phyloP scores from a whole-genome alignment of 2,888 invertebrate genomes.

The Dynastes grantii region DNA sequence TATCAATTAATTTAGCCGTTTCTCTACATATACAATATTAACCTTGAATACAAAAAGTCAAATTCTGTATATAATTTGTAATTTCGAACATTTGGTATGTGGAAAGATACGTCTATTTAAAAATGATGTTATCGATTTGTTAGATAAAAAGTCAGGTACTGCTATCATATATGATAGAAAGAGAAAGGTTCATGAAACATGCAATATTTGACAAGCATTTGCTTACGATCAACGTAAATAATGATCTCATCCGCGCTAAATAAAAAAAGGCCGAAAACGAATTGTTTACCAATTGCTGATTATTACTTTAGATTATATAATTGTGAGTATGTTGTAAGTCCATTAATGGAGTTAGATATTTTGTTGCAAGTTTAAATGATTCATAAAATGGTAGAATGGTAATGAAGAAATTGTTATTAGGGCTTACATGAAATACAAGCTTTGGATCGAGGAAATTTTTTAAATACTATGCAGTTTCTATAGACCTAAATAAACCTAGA shows the following conservation, averaged over 20 bases:
- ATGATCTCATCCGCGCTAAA: conserved; percentile 35
- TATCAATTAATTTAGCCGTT: background rate
- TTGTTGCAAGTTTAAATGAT: no score
- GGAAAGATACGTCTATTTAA: conserved; percentile 15
- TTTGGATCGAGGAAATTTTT: no score
- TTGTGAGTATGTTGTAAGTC: conserved; percentile 2
- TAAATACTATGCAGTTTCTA: no score
- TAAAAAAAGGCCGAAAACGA: conserved; percentile 24
- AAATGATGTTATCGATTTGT: conserved; percentile 29
- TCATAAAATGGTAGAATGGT: no score
- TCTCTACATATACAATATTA: background rate
- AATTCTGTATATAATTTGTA: background rate
- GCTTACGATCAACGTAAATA: conserved; percentile 6
- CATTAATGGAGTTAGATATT: no score
- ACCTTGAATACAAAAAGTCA: conserved; percentile 12
- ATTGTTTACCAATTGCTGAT: conserved; percentile 2
- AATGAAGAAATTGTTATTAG: no score
- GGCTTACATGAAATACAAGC: no score
- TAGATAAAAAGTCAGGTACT: conserved; percentile 8
- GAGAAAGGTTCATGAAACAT: background rate
- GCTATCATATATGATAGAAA: background rate
- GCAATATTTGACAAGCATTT: background rate
- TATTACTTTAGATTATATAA: conserved; percentile 19
- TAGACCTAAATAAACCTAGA: no score
- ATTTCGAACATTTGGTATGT: background rate